Base-by-base conservation (phyloP, 30 jellyfish, hydroid and myxozoan genomes). In the Hydra vulgaris region DNA sequence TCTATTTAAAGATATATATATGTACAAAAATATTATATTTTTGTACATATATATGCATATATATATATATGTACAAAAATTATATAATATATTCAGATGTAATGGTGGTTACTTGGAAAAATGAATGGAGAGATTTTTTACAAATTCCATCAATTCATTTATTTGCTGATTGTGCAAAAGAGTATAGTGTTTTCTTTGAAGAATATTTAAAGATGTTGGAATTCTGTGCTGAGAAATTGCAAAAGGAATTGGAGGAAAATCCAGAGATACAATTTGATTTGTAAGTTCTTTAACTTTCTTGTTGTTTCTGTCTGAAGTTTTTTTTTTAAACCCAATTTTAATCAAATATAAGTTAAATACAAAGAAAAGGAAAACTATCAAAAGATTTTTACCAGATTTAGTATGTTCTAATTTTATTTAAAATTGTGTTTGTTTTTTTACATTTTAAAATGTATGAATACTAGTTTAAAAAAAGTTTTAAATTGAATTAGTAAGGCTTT, bases 101-200 rank as follows among this genome's bases (percentile, higher is more conserved):
- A 22, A 4, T 80, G 83, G 87, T 80, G 15, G 80, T 74, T 21
- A 80, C 68, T 1, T 80, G 87, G 87, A 80, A 80, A n/a, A 70
- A 25, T 18, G 52, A 80, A 0, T 80, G 87, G 87, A 80, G 66
- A 70, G 83, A 21, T 7, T 80, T 80, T 25, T 27, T 80, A 0
- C 87, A 80, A 66, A 0, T 80, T 17, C 87, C 87, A 19, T 52
- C 71, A 66, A n/a, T 69, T 0, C 21, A 80, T 8, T 53, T 80
- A 66, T 66, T 66, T 24, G 27, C 81, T 21, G 25, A 21, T 17
- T 80, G 87, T 66, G 70, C 72, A 17, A 24, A 27, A 21, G 70
- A 22, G 0, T 56, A 80, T 0, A 23, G 19, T 4, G 84, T 15
- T 22, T 80, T 80, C 71, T 21, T 5, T 26, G 71, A 23, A 8